Evolutionary conservation across 1,140 invertebrate genomes (phyloP), one percentile per base, ranked within the genome.

Genomic region (Aricia agestis): DNA sequence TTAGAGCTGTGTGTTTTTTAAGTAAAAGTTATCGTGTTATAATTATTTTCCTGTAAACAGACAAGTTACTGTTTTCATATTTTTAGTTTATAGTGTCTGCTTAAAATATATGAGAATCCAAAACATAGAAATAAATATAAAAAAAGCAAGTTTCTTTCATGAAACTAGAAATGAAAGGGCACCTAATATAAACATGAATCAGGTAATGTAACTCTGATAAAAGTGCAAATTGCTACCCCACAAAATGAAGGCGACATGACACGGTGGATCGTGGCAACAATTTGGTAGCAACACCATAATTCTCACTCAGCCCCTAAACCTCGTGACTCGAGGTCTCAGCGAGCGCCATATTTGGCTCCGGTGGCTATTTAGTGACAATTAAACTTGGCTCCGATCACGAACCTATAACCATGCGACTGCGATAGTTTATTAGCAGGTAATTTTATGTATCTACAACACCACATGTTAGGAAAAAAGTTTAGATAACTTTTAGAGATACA

Each of bases 361-460:
- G 76, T 71, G 70, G 75, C 78, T 74, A 81, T 84, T 82, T 81
- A 78, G 81, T 78, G 83, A 85, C 83, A 83, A 83, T 85, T 85
- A 83, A 85, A 80, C 72, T 75, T 70, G 32, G 66, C 69, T 72
- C 36, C 72, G 70, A 79, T 84, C 83, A 83, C 83, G 83, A 84
- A 66, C 72, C 78, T 78, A 82, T 84, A 82, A 80, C 80, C 79
- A 79, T 82, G 77, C 77, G 78, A 70, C 74, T 79, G 78, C 71
- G 73, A 72, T 77, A 73, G 75, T 82, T 81, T 84, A 81, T 84
- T 80, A 75, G 73, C 68, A 70, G 68, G 71, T 79, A 75, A 80
- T 81, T 73, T 76, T 79, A 75, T 67, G 71, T 72, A 68, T 74
- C 36, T 58, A 63, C 58, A 36, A 66, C 67, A 74, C 18, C 41